Evolutionary conservation across 2,888 invertebrate genomes (phyloP).

Genomic region (Eilema griseolum): DNA sequence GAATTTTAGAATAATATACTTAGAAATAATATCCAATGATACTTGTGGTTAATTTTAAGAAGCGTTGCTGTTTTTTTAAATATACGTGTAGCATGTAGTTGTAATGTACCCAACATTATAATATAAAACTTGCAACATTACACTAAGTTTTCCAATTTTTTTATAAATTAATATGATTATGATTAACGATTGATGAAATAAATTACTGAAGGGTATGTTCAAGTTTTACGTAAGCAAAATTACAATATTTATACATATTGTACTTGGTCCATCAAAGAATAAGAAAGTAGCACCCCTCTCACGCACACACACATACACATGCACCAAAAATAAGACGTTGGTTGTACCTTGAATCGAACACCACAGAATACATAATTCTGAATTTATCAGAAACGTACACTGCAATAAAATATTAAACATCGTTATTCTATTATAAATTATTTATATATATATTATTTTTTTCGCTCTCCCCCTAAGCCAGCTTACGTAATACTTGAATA

Average conservation of each 20-base stretch:
- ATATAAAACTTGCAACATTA: background rate
- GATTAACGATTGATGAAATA: background rate
- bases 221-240: background rate
- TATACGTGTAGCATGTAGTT: background rate
- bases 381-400: background rate
- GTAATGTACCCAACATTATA: background rate
- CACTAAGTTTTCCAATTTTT: background rate
- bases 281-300: no score
- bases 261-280: no score
- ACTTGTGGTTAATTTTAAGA: background rate
- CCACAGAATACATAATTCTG: no score
- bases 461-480: background rate
- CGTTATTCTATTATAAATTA: background rate
- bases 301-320: no score
- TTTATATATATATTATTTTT: background rate
- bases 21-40: background rate
- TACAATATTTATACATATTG: background rate
- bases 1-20: background rate
- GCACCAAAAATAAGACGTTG: no score
- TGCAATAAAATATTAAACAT: background rate
- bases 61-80: background rate
- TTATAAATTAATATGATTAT: constrained; percentile 3
- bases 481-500: background rate
- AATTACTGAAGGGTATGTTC: background rate
- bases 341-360: no score